Conservation (phyloP, 2,113 vertebrate species). For the Pseudorasbora parva region DNA sequence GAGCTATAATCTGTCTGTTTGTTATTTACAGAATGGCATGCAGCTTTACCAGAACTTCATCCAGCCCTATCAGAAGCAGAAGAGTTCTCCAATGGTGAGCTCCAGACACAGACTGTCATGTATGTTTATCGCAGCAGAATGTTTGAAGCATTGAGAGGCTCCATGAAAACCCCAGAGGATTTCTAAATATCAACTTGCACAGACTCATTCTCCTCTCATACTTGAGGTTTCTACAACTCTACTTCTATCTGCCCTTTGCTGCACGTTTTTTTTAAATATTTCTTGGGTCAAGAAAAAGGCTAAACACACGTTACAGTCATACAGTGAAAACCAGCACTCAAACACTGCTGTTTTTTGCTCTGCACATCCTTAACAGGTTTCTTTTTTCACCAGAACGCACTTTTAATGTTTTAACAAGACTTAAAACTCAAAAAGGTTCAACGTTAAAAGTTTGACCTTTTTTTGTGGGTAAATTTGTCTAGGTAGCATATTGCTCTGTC, state of each 20-base stretch:
- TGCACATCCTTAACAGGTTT: background rate
- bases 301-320: background rate
- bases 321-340: background rate
- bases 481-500: too few relatives aligned
- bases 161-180: too few relatives aligned
- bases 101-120: background rate
- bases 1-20: constrained; percentile 26
- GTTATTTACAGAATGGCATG: constrained; percentile 88
- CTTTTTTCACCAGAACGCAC: background rate
- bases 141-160: background rate
- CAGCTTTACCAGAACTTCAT: constrained; percentile 96
- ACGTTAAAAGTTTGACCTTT: background rate
- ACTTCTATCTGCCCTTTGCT: too few relatives aligned
- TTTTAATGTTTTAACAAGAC: background rate
- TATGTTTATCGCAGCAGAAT: background rate
- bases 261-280: too few relatives aligned
- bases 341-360: background rate
- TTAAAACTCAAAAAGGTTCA: background rate
- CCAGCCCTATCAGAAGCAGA: constrained; percentile 90
- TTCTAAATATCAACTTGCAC: too few relatives aligned
- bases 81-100: constrained; percentile 88
- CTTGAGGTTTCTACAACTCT: too few relatives aligned
- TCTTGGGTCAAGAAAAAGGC: too few relatives aligned
- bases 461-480: too few relatives aligned
- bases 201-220: too few relatives aligned